phyloP scores from a whole-genome alignment of 2,888 invertebrate species.

The Aspidiotus rigidus region DNA sequence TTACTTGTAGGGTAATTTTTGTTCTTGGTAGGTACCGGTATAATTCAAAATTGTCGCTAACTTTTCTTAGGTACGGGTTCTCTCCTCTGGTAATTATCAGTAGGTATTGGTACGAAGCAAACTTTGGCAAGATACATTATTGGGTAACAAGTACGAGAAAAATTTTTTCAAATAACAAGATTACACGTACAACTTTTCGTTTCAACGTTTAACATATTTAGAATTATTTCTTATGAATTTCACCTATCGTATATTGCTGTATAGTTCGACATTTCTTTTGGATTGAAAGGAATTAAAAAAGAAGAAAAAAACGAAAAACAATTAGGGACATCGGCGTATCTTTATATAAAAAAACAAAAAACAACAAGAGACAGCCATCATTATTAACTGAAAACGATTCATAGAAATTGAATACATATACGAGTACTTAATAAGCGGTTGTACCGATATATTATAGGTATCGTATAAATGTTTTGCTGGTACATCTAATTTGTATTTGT shows the following conservation, averaged over 20 bases:
- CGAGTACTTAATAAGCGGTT: too few species aligned
- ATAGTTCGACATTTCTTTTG: background rate
- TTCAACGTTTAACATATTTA: too few species aligned
- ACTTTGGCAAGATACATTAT: too few species aligned
- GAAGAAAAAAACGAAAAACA: background rate
- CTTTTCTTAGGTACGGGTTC: too few species aligned
- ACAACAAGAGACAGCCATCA: background rate
- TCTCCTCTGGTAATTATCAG: background rate
- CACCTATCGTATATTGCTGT: too few species aligned
- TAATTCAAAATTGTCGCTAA: too few species aligned
- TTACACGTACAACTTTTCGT: too few species aligned
- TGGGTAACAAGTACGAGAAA: too few species aligned
- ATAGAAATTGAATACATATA: background rate
- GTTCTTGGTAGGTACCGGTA: background rate
- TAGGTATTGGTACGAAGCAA: too few species aligned
- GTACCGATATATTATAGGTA: too few species aligned
- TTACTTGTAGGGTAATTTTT: constrained; percentile 13
- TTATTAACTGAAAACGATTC: constrained; percentile 1
- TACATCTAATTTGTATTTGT: constrained; percentile 9
- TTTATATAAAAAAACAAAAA: background rate
- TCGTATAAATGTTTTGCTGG: background rate
- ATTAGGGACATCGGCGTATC: background rate
- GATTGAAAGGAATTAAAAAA: background rate
- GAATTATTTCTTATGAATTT: too few species aligned
- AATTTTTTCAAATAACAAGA: too few species aligned